A percentile compares a stretch with the other conserved stretches of the same genome.
These are phyloP conservation scores for Pseudorhombus dupliciocellatus DNA, from an alignment of 2,113 vertebrate genomes.

Conservation along the genomic window DNA sequence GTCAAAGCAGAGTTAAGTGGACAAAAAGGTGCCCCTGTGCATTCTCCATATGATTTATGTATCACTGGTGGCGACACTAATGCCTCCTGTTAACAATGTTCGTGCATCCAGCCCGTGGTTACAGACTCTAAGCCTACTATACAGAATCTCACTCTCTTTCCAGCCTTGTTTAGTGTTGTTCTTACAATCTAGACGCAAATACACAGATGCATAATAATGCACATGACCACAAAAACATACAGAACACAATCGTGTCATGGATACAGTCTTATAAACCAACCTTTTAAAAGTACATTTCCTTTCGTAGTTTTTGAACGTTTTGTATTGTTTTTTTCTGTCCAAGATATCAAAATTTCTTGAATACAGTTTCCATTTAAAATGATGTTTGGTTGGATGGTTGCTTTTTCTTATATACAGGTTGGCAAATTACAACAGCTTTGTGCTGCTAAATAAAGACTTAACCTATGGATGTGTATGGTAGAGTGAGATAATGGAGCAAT, in stretches of 20 bases:
- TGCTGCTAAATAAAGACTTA: neutral
- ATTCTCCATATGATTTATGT: slow-evolving; percentile 58
- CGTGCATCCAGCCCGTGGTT: slow-evolving; percentile 27
- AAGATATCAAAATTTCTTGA: no score
- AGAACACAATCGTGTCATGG: neutral
- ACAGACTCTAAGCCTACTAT: slow-evolving; percentile 23
- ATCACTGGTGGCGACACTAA: slow-evolving; percentile 54
- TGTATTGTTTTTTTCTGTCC: no score
- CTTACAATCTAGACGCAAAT: neutral
- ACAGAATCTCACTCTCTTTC: neutral
- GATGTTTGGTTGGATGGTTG: neutral
- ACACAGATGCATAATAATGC: neutral
- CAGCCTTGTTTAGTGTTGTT: neutral
- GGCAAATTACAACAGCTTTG: neutral
- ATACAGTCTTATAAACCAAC: neutral
- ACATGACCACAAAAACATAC: neutral
- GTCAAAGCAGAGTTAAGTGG: slow-evolving; percentile 56
- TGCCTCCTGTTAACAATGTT: slow-evolving; percentile 48
- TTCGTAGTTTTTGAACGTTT: no score
- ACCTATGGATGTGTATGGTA: neutral
- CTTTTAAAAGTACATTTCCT: neutral
- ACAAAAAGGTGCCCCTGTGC: slow-evolving; percentile 46
- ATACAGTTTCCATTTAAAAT: neutral
- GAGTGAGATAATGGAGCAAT: slow-evolving; percentile 7
- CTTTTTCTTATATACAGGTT: neutral